phyloP scores from a whole-genome alignment of 2,113 vertebrate species.

The Eolophus roseicapilla region DNA sequence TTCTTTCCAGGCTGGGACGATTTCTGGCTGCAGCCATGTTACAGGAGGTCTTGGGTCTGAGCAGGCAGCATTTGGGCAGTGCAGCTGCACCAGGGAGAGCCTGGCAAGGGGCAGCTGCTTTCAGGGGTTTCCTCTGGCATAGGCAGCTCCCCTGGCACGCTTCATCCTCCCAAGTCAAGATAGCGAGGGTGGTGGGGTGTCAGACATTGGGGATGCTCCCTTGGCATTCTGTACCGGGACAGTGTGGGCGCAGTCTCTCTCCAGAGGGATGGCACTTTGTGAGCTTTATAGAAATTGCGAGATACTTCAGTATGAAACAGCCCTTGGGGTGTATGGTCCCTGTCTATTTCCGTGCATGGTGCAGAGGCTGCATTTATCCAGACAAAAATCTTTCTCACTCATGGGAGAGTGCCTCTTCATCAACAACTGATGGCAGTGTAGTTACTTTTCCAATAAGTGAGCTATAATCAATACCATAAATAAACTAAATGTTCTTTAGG shows the following conservation, averaged over 20 bases:
- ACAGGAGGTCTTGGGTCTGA: background rate
- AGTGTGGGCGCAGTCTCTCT: background rate
- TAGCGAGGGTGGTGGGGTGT: background rate
- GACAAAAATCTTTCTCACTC: background rate
- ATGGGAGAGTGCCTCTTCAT: background rate
- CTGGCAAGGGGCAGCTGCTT: background rate
- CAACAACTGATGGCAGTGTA: background rate
- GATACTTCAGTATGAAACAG: background rate
- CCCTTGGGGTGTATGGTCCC: background rate
- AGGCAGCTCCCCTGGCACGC: background rate
- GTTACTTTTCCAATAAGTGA: background rate
- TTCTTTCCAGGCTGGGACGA: background rate
- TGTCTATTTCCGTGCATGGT: background rate
- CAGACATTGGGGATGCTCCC: accelerated
- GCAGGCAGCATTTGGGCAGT: background rate
- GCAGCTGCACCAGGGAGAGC: accelerated
- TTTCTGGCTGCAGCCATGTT: background rate
- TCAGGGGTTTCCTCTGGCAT: background rate
- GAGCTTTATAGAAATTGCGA: background rate
- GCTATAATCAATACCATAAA: background rate
- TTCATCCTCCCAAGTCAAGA: background rate
- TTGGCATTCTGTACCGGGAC: accelerated
- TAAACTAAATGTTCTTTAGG: background rate
- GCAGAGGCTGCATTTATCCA: background rate
- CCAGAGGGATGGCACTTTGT: background rate